Base-by-base conservation (phyloP, 2,888 invertebrate genomes). In the Lymantria dispar region DNA sequence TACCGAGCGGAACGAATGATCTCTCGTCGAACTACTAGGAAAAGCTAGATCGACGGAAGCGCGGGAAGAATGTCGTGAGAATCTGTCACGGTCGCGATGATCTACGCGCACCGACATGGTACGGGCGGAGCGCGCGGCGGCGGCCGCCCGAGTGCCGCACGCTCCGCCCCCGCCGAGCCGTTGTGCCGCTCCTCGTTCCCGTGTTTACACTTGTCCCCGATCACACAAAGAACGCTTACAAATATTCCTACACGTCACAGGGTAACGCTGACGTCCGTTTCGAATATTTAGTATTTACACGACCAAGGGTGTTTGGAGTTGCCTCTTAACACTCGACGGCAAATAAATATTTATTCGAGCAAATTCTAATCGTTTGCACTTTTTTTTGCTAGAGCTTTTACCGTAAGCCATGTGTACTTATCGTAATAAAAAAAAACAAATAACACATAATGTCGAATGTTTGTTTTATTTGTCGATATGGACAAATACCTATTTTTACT, bases 61-160 rank as follows among this genome's bases (percentile, higher is more conserved):
- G 78, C 90, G 90, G 69, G 91, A 90, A 75, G 91, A 90, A 64
- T 91, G 89, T 69, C 91, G 77, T 68, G 91, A 87, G 68, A 91
- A 91, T 67, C 89, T 83, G 64, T 91, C 90, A 59, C 90, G 87
- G 65, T 89, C 90, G 64, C 89, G 87, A 47, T 84, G 86, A 60
- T 89, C 88, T 72, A 80, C 86, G 71, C 91, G 90, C 74, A 89
- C 89, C 75, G 91, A 90, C 91, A 90, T 90, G 75, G 81, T 83
- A 80, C 87, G 88, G 81, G 85, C 85, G 83, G 74, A 82, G 82
- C 86, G 87, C 85, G 84, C 87, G 89, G 85, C 85, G 79, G 81
- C 87, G 79, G 83, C 87, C 89, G 89, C 87, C 78, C 87, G 82
- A 87, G 83, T 89, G 90, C 77, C 90, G 86, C 71, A 73, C 58